phyloP scores from a whole-genome alignment of 92 coral and sea anemone genomes.

The Paragorgia papillata region DNA sequence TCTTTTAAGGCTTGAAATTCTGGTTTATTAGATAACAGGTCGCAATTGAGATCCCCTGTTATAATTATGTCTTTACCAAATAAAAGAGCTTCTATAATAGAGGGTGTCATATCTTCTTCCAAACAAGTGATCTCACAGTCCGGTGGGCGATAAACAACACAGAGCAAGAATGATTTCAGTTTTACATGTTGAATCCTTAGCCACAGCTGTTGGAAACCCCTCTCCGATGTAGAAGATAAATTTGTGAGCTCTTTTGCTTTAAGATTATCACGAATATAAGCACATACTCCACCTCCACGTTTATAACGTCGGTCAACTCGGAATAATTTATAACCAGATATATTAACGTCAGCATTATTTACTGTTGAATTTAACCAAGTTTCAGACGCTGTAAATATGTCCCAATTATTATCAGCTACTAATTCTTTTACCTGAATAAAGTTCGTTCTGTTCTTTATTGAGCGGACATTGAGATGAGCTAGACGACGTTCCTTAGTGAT shows the following conservation, averaged over 20 bases:
- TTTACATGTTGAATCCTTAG: not conserved
- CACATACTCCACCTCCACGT: conserved; percentile 13
- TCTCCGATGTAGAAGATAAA: not conserved
- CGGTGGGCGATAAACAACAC: conserved; percentile 23
- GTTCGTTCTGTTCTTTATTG: conserved; percentile 18
- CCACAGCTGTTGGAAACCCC: conserved; percentile 19
- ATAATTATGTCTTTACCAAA: too few species aligned
- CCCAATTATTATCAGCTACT: not conserved
- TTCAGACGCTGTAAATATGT: conserved; percentile 6
- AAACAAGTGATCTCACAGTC: too few species aligned
- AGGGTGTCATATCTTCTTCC: too few species aligned
- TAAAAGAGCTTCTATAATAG: too few species aligned
- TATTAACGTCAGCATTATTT: not conserved
- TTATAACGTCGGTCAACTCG: not conserved
- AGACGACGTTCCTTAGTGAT: conserved; percentile 26
- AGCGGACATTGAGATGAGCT: conserved; percentile 40
- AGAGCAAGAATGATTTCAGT: not conserved
- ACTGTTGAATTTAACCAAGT: conserved; percentile 12
- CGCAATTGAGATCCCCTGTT: too few species aligned
- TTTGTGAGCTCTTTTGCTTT: not conserved
- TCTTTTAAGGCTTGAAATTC: too few species aligned
- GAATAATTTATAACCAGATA: not conserved
- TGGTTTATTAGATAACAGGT: too few species aligned
- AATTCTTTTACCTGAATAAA: conserved; percentile 7
- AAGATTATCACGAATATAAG: not conserved